These are phyloP conservation scores for Percopsis omiscomaycus DNA, from an alignment of 2,797 vertebrate genomes.

Conservation along the genomic window DNA sequence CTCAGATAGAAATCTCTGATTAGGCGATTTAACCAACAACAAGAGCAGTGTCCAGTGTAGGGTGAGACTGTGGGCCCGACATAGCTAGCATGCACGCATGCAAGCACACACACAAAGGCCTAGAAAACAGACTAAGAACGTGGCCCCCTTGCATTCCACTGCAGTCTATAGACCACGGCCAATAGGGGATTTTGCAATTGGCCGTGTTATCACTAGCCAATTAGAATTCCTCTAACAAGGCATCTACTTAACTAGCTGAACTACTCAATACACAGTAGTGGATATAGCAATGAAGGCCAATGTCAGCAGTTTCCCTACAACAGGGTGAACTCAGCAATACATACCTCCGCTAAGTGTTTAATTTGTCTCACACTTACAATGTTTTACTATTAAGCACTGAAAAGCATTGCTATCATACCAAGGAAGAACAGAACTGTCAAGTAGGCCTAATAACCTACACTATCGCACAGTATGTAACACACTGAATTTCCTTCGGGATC, in stretches of 20 bases:
- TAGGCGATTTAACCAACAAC: constrained; percentile 47
- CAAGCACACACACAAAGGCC: constrained; percentile 1
- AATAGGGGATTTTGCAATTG: constrained; percentile 47
- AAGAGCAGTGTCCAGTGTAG: constrained; percentile 20
- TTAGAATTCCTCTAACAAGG: constrained; percentile 43
- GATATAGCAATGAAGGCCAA: constrained; percentile 16
- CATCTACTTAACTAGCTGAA: constrained; percentile 9
- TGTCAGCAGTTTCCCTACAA: constrained; percentile 39
- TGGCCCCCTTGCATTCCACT: constrained; percentile 57
- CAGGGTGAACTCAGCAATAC: constrained; percentile 22
- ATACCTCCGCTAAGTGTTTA: constrained; percentile 1
- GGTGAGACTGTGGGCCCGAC: constrained; percentile 14
- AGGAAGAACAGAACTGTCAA: background rate
- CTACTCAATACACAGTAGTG: constrained; percentile 25
- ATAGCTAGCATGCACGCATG: constrained; percentile 8
- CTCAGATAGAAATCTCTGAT: constrained; percentile 43
- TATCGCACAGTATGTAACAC: too few species aligned
- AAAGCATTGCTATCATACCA: background rate
- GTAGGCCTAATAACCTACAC: background rate
- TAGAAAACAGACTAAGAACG: constrained; percentile 42
- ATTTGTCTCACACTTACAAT: constrained; percentile 10
- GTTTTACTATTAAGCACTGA: constrained; percentile 6
- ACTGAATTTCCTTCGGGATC: too few species aligned
- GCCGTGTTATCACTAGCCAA: constrained; percentile 43
- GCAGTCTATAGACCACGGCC: constrained; percentile 47